Percentiles rank a stretch among this genome's conserved stretches.
Conservation (phyloP, 2,797 vertebrate species). For the Poliocrania exsul region DNA sequence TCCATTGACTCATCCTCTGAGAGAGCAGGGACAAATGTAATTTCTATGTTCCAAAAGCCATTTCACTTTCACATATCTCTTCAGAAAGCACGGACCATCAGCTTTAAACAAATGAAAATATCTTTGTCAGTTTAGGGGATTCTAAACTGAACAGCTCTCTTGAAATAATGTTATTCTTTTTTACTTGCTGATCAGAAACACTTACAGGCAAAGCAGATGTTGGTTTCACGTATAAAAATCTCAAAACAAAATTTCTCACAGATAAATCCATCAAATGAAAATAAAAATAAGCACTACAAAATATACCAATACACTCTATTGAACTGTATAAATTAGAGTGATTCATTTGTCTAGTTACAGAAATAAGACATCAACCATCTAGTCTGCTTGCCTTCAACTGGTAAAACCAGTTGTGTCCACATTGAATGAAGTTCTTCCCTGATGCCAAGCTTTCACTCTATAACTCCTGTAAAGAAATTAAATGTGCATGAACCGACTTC, state of each 20-base stretch:
- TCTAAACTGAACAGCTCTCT: neutral
- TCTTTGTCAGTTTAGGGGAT: neutral
- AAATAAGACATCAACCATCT: neutral
- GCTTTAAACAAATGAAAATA: neutral
- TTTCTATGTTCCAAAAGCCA: neutral
- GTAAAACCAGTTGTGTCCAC: neutral
- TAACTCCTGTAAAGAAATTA: neutral
- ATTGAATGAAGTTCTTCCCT: neutral
- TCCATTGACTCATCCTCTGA: neutral
- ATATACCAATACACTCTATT: neutral
- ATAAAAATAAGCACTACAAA: neutral
- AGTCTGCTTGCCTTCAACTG: neutral
- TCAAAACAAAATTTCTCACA: neutral
- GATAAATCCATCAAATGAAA: neutral
- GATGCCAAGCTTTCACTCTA: neutral
- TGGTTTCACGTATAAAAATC: neutral
- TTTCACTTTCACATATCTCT: neutral
- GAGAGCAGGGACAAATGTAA: neutral
- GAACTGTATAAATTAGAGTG: neutral
- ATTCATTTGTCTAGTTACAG: neutral
- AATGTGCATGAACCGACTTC: accelerated
- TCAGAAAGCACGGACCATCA: neutral
- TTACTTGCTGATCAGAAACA: neutral
- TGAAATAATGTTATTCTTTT: neutral
- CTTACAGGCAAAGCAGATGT: neutral